These are phyloP conservation scores for Sebastes matsubarae DNA, from an alignment of 2,797 vertebrate species.

Conservation along the genomic window DNA sequence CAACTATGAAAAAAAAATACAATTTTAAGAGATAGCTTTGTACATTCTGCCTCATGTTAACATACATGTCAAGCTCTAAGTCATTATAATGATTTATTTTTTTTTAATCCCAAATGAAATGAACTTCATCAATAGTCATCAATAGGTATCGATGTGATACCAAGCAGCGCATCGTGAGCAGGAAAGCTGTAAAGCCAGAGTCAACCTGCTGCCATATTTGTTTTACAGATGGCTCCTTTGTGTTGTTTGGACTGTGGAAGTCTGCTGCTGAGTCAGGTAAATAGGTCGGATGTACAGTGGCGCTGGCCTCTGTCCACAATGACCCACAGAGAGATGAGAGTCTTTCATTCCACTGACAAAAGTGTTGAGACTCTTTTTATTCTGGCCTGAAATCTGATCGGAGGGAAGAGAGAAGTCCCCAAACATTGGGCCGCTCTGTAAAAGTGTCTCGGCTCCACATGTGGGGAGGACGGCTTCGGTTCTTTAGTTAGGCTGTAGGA, in stretches of 20 bases:
- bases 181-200: not conserved
- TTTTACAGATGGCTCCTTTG: slow-evolving; percentile 29
- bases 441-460: slow-evolving; percentile 43
- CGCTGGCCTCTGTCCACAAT: slow-evolving; percentile 64
- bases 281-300: slow-evolving; percentile 66
- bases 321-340: slow-evolving; percentile 77
- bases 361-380: slow-evolving; percentile 80
- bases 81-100: too few species aligned
- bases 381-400: slow-evolving; percentile 76
- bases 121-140: not conserved
- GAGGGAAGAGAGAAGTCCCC: slow-evolving; percentile 69
- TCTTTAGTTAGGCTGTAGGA: slow-evolving; percentile 28
- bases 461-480: slow-evolving; percentile 8
- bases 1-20: too few species aligned
- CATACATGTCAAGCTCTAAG: too few species aligned
- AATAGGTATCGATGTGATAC: not conserved
- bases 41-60: too few species aligned
- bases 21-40: too few species aligned
- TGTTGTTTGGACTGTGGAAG: slow-evolving; percentile 46
- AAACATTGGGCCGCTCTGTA: slow-evolving; percentile 58
- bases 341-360: slow-evolving; percentile 79
- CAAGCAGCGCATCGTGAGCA: not conserved
- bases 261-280: slow-evolving; percentile 67
- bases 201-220: slow-evolving; percentile 17
- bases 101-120: not conserved